A percentile compares a stretch with the other conserved stretches of the same genome.
phyloP scores from a whole-genome alignment of 2,888 invertebrate genomes.

The Meloe dianella region DNA sequence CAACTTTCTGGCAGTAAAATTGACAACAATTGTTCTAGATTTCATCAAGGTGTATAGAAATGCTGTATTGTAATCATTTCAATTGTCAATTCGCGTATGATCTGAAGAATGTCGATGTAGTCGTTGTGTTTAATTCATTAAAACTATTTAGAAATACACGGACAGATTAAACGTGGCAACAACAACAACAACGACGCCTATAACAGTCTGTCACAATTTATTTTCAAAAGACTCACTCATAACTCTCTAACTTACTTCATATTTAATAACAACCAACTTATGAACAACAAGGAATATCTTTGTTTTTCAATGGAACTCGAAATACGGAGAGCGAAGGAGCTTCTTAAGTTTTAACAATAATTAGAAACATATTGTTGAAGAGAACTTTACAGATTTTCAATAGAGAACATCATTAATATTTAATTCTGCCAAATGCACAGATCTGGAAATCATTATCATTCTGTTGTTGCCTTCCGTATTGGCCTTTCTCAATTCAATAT shows the following conservation, averaged over 20 bases:
- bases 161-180: not conserved
- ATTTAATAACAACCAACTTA: not conserved
- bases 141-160: constrained; percentile 17
- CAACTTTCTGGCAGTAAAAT: not conserved
- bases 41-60: not conserved
- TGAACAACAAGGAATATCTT: not conserved
- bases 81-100: constrained; percentile 23
- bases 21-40: not conserved
- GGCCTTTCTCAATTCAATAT: too few relatives aligned
- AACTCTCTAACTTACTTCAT: not conserved
- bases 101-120: constrained; percentile 17
- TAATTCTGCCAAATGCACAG: not conserved
- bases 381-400: too few relatives aligned
- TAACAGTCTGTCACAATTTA: constrained; percentile 10
- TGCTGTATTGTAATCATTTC: constrained; percentile 21
- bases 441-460: not conserved
- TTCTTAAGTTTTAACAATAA: constrained; percentile 3
- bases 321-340: not conserved
- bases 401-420: not conserved
- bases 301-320: not conserved
- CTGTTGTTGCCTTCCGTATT: too few relatives aligned
- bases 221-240: constrained; percentile 1
- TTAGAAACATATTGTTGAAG: not conserved
- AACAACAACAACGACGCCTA: not conserved
- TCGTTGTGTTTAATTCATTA: constrained; percentile 25